Base-by-base conservation (phyloP, 2,888 invertebrate species). In the Gasteruption jaculator region DNA sequence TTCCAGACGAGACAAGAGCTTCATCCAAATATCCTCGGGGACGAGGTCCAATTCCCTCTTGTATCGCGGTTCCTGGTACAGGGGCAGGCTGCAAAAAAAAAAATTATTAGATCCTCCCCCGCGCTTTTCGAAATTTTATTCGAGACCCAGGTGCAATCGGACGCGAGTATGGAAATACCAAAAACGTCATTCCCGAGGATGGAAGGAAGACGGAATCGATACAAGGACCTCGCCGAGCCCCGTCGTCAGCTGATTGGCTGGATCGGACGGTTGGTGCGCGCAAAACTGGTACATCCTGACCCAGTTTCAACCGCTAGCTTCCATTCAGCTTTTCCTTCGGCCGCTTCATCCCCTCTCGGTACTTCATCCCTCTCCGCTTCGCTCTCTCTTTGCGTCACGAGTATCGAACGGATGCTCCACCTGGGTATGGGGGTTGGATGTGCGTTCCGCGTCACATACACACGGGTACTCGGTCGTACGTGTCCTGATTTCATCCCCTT, bases 1-100 rank as follows among this genome's bases (percentile, higher is more conserved):
- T 49, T 72, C 71, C 66, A 64, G 64, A 18, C 69, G 54, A 1
- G 66, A 59, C n/a, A 72, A 53, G 3, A 72, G 56, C 7, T 69
- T 59, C 22, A 68, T 43, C n/a, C n/a, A n/a, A n/a, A 71, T 55
- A 30, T 71, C 69, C 26, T 71, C 68, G 3, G 69, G 68, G 43
- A 71, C 63, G 21, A 65, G 41, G 18, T 65, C 61, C 34, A 53
- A 34, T 38, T 64, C 71, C 5, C 72, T 62, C 50, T 72, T 72
- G 48, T 61, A 69, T 20, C 62, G 58, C 16, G 58, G 58, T 15
- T 67, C 68, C 39, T 58, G 59, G 33, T 65, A 65, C 31, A 57
- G 53, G 8, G 63, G 52, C 7, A 61, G 41, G 39, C 65, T 64
- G 45, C 6, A 52, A 52, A 32, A 35, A 27, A 8, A 38, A 37